These are phyloP conservation scores for Steinernema scapterisci DNA, from an alignment of 2,888 invertebrate species.

Conservation along the genomic window DNA sequence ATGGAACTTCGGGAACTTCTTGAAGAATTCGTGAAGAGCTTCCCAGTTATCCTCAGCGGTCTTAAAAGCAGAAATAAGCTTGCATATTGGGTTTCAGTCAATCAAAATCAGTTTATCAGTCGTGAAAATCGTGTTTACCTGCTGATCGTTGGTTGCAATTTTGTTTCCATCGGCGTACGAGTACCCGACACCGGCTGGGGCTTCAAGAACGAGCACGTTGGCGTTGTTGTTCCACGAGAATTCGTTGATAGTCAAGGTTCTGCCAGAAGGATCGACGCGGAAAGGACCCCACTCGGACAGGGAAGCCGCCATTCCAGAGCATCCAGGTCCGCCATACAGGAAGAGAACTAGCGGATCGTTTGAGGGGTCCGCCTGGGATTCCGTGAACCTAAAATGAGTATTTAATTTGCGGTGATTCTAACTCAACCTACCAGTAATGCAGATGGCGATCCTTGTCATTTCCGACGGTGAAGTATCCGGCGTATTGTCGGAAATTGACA, in stretches of 20 bases:
- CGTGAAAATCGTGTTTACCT: constrained; percentile 31
- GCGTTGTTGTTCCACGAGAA: constrained; percentile 68
- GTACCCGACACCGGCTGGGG: constrained; percentile 68
- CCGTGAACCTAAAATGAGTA: constrained; percentile 62
- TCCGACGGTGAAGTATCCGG: constrained; percentile 69
- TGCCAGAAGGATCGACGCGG: constrained; percentile 59
- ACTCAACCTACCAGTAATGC: constrained; percentile 68
- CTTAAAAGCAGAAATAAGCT: neutral
- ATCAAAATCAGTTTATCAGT: no score
- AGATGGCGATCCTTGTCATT: constrained; percentile 67
- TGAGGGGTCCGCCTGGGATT: constrained; percentile 50
- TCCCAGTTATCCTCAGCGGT: constrained; percentile 69
- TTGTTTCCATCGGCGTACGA: constrained; percentile 59
- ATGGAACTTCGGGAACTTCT: constrained; percentile 69
- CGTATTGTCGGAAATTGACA: constrained; percentile 69
- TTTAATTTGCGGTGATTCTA: constrained; percentile 48
- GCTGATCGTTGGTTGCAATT: constrained; percentile 46
- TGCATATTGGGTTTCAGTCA: neutral
- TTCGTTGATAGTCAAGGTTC: constrained; percentile 61
- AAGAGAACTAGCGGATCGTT: constrained; percentile 53
- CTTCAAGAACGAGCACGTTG: constrained; percentile 71
- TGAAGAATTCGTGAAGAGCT: constrained; percentile 70
- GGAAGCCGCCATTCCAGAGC: constrained; percentile 69
- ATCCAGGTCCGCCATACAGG: constrained; percentile 67
- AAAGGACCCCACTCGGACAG: constrained; percentile 70